Conservation (phyloP, 2,888 invertebrate species). For the Tetranychus truncatus region DNA sequence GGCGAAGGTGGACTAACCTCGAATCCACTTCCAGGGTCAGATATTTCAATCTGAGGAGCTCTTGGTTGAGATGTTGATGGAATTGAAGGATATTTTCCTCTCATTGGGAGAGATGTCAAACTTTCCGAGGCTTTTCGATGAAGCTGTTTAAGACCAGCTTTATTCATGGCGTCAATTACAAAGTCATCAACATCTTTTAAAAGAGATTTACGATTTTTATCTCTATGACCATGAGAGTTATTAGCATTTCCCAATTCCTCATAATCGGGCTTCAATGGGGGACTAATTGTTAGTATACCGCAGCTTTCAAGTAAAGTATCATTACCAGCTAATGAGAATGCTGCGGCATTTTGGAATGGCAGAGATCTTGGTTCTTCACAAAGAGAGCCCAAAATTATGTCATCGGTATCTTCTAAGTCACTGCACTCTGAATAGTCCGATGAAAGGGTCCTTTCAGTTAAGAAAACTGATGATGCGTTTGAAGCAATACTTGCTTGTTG, state of each 20-base stretch:
- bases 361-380: neutral
- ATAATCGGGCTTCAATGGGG: constrained; percentile 10
- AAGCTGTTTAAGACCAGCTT: constrained; percentile 24
- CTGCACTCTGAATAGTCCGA: constrained; percentile 27
- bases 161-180: constrained; percentile 28
- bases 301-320: constrained; percentile 30
- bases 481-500: constrained; percentile 5
- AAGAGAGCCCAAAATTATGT: constrained; percentile 14
- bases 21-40: neutral
- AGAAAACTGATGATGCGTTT: constrained; percentile 17
- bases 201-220: constrained; percentile 14
- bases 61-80: constrained; percentile 25
- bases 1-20: constrained; percentile 18
- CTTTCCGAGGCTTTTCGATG: constrained; percentile 21
- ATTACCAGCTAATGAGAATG: neutral
- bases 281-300: constrained; percentile 33
- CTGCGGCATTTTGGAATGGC: neutral
- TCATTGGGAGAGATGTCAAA: neutral
- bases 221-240: constrained; percentile 2
- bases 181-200: constrained; percentile 27
- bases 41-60: constrained; percentile 18
- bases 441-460: constrained; percentile 26
- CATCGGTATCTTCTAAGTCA: constrained; percentile 25
- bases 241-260: neutral
- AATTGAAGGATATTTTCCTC: constrained; percentile 20